These are phyloP conservation scores for Gorsachius goisagi DNA, from an alignment of 2,113 vertebrate species.

Conservation along the genomic window DNA sequence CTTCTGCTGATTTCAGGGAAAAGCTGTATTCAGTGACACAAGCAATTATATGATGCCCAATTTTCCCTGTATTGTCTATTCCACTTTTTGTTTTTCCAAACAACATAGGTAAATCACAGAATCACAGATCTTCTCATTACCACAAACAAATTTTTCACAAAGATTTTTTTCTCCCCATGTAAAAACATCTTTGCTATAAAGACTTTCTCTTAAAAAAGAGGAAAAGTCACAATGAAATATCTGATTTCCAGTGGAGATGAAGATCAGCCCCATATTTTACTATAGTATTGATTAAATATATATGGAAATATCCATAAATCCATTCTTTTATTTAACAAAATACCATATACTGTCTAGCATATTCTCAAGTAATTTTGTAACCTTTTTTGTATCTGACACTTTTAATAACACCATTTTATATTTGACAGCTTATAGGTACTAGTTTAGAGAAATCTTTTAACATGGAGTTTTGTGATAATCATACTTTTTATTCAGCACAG, in stretches of 20 bases:
- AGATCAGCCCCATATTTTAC: background rate
- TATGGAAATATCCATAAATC: background rate
- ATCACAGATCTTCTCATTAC: background rate
- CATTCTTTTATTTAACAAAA: background rate
- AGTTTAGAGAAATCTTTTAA: background rate
- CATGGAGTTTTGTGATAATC: background rate
- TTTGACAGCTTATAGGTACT: background rate
- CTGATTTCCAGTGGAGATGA: background rate
- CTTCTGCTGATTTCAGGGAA: background rate
- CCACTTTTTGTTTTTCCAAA: background rate
- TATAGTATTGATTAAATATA: background rate
- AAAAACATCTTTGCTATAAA: background rate
- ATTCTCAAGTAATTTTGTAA: background rate
- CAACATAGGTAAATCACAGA: background rate
- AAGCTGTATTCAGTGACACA: background rate
- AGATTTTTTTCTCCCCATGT: background rate
- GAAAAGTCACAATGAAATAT: background rate
- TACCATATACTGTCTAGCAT: background rate
- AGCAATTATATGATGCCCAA: background rate
- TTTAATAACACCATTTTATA: background rate
- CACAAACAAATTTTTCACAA: background rate
- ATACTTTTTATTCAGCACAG: background rate
- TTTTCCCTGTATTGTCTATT: background rate
- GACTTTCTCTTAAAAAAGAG: background rate
- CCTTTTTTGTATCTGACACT: background rate